phyloP scores from a whole-genome alignment of 2,113 vertebrate genomes.

The Coreoperca whiteheadi region DNA sequence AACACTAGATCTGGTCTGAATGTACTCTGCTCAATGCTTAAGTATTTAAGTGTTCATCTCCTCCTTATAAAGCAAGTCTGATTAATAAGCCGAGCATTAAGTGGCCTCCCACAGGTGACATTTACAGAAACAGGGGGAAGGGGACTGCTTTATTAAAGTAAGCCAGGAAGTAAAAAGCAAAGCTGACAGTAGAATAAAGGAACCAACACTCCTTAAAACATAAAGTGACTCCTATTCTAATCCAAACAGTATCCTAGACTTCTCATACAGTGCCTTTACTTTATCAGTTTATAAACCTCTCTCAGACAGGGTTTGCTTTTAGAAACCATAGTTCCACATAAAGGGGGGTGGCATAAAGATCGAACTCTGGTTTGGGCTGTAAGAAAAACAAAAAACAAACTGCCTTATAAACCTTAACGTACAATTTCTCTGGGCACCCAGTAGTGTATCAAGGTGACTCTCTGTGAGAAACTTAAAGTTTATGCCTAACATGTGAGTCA shows the following conservation, averaged over 20 bases:
- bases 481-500: slow-evolving; percentile 10
- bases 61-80: slow-evolving; percentile 66
- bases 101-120: slow-evolving; percentile 69
- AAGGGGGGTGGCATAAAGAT: too few species aligned
- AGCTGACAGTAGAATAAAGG: slow-evolving; percentile 27
- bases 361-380: background rate
- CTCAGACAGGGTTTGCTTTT: accelerated
- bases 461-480: background rate
- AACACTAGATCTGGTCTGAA: slow-evolving; percentile 47
- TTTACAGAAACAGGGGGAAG: slow-evolving; percentile 46
- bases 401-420: background rate
- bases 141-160: slow-evolving; percentile 54
- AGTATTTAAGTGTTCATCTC: slow-evolving; percentile 61
- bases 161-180: slow-evolving; percentile 33
- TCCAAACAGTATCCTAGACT: background rate
- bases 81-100: slow-evolving; percentile 67
- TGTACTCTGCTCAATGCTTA: slow-evolving; percentile 53
- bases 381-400: background rate
- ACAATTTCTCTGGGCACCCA: background rate
- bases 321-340: background rate
- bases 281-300: background rate
- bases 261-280: background rate
- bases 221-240: background rate
- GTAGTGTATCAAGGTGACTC: slow-evolving; percentile 25
- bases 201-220: background rate